phyloP scores from a whole-genome alignment of 2,888 invertebrate genomes.

The Drosophila melanosoma region DNA sequence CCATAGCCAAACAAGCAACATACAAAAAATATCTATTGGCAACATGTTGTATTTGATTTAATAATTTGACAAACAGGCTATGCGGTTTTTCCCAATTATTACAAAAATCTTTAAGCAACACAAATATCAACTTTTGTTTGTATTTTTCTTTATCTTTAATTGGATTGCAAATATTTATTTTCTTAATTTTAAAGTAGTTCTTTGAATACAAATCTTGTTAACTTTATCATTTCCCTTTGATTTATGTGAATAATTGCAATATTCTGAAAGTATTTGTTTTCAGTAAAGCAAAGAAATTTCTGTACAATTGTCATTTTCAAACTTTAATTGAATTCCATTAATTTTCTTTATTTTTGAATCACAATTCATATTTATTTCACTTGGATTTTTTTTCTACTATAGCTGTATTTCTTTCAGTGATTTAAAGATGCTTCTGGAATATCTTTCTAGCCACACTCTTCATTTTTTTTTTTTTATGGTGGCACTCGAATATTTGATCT shows the following conservation, averaged over 20 bases:
- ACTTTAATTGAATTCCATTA: not conserved
- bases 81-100: not conserved
- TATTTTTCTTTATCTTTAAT: not conserved
- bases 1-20: not conserved
- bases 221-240: not conserved
- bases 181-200: not conserved
- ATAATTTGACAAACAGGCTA: not conserved
- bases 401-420: not conserved
- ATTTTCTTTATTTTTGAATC: no score
- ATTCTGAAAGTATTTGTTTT: not conserved
- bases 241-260: not conserved
- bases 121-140: not conserved
- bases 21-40: not conserved
- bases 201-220: not conserved
- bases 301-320: not conserved
- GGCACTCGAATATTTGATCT: constrained; percentile 34
- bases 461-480: not conserved
- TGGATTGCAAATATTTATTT: not conserved
- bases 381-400: no score
- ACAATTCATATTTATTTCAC: no score
- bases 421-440: not conserved
- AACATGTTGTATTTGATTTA: constrained; percentile 3
- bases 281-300: not conserved
- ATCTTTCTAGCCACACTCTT: not conserved
- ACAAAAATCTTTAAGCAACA: not conserved